phyloP scores from a whole-genome alignment of 2,797 vertebrate species.

The Tiaroga cobitis region DNA sequence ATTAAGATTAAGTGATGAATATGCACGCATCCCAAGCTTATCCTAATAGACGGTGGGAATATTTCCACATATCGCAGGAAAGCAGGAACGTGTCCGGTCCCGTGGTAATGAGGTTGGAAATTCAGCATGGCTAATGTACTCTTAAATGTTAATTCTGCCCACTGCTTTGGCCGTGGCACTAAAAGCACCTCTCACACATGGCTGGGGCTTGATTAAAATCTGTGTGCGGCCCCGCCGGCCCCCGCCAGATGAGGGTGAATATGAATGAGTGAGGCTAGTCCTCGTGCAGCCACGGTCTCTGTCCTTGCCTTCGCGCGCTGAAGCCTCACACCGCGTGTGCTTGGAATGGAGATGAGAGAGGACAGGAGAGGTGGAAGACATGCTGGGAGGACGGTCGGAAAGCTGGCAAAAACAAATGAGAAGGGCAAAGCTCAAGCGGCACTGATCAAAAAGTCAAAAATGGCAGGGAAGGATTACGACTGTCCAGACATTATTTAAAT shows the following conservation, averaged over 20 bases:
- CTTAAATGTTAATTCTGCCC: slow-evolving; percentile 45
- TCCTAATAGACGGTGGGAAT: slow-evolving; percentile 10
- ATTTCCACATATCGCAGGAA: not conserved
- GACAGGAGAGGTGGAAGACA: slow-evolving; percentile 16
- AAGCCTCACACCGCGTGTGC: not conserved
- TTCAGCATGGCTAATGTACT: slow-evolving; percentile 45
- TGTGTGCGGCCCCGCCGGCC: slow-evolving; percentile 2
- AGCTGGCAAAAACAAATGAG: slow-evolving; percentile 54
- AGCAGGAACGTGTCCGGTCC: slow-evolving; percentile 1
- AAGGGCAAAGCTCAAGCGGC: slow-evolving; percentile 48
- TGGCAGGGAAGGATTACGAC: not conserved
- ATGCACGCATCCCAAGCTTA: not conserved
- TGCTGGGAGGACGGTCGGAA: slow-evolving; percentile 34
- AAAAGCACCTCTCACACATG: slow-evolving; percentile 21
- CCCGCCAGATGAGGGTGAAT: slow-evolving; percentile 62
- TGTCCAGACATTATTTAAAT: slow-evolving; percentile 19
- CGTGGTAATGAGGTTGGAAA: not conserved
- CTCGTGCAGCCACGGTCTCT: slow-evolving; percentile 35
- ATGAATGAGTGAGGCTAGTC: slow-evolving; percentile 65
- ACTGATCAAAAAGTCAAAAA: slow-evolving; percentile 41
- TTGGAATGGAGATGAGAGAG: slow-evolving; percentile 49
- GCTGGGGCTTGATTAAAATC: slow-evolving; percentile 54
- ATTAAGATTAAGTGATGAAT: slow-evolving; percentile 28
- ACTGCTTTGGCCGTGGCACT: slow-evolving; percentile 12
- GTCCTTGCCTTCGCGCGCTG: slow-evolving; percentile 16